phyloP scores from a whole-genome alignment of 2,113 vertebrate species.

The Apeltes quadracus region DNA sequence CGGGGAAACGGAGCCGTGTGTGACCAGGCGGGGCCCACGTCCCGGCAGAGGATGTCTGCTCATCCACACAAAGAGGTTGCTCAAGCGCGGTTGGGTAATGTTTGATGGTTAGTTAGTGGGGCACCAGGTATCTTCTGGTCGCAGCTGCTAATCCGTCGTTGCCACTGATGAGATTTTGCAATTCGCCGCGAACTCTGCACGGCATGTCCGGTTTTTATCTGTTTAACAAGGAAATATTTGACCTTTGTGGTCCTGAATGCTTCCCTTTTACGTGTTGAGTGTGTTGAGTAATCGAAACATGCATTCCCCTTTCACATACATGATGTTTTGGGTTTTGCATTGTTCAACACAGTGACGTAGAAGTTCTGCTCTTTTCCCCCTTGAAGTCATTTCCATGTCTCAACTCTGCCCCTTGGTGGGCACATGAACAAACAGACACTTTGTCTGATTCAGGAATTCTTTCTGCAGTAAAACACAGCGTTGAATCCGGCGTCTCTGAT shows the following conservation, averaged over 20 bases:
- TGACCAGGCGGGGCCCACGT: slow-evolving; percentile 45
- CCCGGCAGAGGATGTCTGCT: slow-evolving; percentile 25
- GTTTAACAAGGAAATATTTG: background rate
- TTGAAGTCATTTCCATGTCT: slow-evolving; percentile 20
- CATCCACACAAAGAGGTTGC: background rate
- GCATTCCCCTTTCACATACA: background rate
- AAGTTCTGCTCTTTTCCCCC: background rate
- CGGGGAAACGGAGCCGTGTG: slow-evolving; percentile 24
- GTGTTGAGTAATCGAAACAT: background rate
- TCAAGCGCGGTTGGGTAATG: slow-evolving; percentile 29
- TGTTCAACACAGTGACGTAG: background rate
- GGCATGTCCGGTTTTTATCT: background rate
- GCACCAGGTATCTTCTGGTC: slow-evolving; percentile 42
- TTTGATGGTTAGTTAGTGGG: slow-evolving; percentile 14
- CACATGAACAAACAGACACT: slow-evolving; percentile 15
- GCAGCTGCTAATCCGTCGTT: slow-evolving; percentile 34
- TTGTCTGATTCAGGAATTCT: background rate
- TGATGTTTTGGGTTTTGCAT: background rate
- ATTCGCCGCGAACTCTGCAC: slow-evolving; percentile 43
- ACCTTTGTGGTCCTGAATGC: background rate
- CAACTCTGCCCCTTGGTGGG: slow-evolving; percentile 67
- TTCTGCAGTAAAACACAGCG: background rate
- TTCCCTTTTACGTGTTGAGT: background rate
- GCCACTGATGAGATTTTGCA: slow-evolving; percentile 42
- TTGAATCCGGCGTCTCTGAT: background rate